phyloP scores from a whole-genome alignment of 2,888 invertebrate species.

The Drosophila silvestris region DNA sequence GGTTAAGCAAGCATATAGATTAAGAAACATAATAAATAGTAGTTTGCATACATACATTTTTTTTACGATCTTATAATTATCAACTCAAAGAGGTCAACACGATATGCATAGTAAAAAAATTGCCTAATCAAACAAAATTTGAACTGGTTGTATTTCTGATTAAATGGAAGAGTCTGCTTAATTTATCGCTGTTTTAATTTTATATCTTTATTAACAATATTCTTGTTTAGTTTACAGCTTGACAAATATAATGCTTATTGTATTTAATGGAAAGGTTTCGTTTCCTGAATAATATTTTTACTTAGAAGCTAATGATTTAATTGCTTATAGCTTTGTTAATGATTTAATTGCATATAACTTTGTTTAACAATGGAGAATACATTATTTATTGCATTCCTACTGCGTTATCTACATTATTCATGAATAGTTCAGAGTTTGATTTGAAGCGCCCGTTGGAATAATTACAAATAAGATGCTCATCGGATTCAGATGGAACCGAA shows the following conservation, averaged over 20 bases:
- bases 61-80: background rate
- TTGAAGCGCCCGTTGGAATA: background rate
- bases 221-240: background rate
- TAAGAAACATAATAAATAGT: background rate
- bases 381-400: background rate
- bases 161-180: background rate
- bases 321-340: background rate
- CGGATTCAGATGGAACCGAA: slow-evolving; percentile 33
- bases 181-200: background rate
- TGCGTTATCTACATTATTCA: background rate
- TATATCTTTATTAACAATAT: background rate
- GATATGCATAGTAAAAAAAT: background rate
- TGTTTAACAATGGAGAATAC: background rate
- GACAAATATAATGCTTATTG: background rate
- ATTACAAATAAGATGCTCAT: slow-evolving; percentile 4
- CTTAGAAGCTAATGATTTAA: background rate
- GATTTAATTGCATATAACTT: background rate
- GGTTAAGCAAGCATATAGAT: background rate
- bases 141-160: background rate
- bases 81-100: background rate
- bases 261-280: background rate
- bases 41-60: background rate
- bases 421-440: background rate
- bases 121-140: background rate
- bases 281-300: background rate